Evolutionary conservation across 2,888 invertebrate species (phyloP).

Genomic region (Pycnomerus fuliginosus): DNA sequence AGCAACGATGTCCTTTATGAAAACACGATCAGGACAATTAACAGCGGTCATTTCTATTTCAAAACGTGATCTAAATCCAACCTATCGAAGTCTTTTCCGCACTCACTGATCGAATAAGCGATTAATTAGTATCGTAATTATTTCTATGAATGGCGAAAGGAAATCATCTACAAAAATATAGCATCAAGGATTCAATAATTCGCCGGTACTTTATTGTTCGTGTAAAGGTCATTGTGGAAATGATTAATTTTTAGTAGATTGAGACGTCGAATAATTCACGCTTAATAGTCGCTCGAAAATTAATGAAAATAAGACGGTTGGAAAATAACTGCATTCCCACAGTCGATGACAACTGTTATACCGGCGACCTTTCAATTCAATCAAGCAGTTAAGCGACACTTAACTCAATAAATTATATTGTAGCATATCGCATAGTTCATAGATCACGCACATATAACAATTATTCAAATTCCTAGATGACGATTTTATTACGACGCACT

Average conservation of each 20-base stretch:
- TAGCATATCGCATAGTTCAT: no score
- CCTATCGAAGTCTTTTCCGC: slow-evolving; percentile 6
- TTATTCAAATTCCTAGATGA: no score
- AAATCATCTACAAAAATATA: slow-evolving; percentile 13
- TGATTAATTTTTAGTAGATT: background rate
- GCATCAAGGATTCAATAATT: slow-evolving; percentile 12
- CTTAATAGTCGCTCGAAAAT: no score
- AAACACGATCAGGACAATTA: no score
- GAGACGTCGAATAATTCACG: no score
- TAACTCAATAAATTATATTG: no score
- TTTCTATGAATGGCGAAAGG: slow-evolving; percentile 14
- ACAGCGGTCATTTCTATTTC: slow-evolving; percentile 17
- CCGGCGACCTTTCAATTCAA: slow-evolving; percentile 23
- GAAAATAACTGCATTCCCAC: slow-evolving; percentile 13
- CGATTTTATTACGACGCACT: no score
- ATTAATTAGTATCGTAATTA: slow-evolving; percentile 14
- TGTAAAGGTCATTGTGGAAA: no score
- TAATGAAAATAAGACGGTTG: background rate
- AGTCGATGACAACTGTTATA: slow-evolving; percentile 12
- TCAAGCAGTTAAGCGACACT: slow-evolving; percentile 16
- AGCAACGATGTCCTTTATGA: no score
- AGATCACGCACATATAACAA: slow-evolving; percentile 6
- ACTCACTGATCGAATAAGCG: slow-evolving; percentile 9
- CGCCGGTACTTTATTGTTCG: no score
- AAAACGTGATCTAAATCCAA: slow-evolving; percentile 18